Evolutionary conservation across 2,797 vertebrate genomes (phyloP), one percentile per base, ranked within the genome.

Genomic region (Chiroxiphia lanceolata): DNA sequence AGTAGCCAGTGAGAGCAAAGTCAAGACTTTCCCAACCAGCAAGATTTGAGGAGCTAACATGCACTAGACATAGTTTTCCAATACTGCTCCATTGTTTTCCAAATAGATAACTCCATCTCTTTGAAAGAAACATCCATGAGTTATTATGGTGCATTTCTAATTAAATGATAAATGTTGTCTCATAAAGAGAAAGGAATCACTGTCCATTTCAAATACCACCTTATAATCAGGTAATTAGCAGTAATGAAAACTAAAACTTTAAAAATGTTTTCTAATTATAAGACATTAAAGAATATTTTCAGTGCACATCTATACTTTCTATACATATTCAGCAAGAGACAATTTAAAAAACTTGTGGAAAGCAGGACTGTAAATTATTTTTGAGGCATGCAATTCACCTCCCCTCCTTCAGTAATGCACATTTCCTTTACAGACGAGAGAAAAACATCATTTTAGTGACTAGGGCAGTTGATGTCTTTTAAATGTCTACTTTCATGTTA

Each of bases 1-100:
- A 63, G 84, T 10, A 51, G 4, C 3, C 53, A 76, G 31, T 93
- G 51, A 86, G 6, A 79, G 11, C 26, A 60, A 77, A 81, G 67
- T 5, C 2, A 13, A 86, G 42, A 67, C 14, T 31, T 67, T 20
- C 14, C 94, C 98, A 98, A 97, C 97, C 98, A 98, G 75, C 98
- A 99, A 40, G 10, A 54, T 4, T 16, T 31, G 19, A 64, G 10
- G 34, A 81, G 50, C 6, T 50, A 26, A n/a, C 1, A 60, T 3
- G 11, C 1, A 57, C 4, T 23, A 26, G 4, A 45, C 4, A n/a
- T 2, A 19, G 10, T 69, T 57, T 75, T 70, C 21, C 33, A 83
- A 16, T 10, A 36, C 1, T 26, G 26, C 6, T 77, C 20, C n/a
- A 40, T 4, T 11, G 42, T 31, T 70, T 45, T 74, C 21, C 57